phyloP scores from a whole-genome alignment of 2,797 vertebrate species.

The Nannoperca obscura region DNA sequence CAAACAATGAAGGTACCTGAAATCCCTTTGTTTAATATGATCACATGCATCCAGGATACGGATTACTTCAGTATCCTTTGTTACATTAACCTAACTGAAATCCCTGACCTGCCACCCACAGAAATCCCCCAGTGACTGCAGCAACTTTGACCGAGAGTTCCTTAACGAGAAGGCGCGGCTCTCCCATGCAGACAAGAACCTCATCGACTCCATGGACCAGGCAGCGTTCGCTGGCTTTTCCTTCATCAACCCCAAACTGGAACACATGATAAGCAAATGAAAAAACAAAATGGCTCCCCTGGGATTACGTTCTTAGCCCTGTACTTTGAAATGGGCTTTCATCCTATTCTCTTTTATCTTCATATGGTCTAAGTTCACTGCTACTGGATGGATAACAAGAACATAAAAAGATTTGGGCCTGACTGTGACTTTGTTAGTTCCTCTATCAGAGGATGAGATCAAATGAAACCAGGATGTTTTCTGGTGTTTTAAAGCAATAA shows the following conservation, averaged over 20 bases:
- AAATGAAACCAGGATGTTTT: conserved; percentile 25
- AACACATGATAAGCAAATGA: conserved; percentile 88
- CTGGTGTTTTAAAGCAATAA: conserved; percentile 24
- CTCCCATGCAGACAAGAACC: conserved; percentile 94
- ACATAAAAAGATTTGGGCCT: conserved; percentile 12
- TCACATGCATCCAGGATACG: neutral
- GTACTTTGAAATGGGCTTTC: conserved; percentile 17
- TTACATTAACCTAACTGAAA: conserved; percentile 41
- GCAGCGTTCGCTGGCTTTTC: conserved; percentile 93
- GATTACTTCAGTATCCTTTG: neutral
- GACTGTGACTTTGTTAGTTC: conserved; percentile 25
- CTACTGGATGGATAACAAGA: conserved; percentile 33
- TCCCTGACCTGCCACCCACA: conserved; percentile 69
- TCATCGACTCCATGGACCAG: conserved; percentile 98
- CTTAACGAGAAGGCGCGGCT: conserved; percentile 94
- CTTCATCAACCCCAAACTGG: conserved; percentile 94
- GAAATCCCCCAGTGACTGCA: conserved; percentile 94
- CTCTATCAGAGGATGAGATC: conserved; percentile 22
- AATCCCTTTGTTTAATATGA: neutral
- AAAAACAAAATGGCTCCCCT: conserved; percentile 21
- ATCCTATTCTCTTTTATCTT: conserved; percentile 26
- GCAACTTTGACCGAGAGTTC: conserved; percentile 98
- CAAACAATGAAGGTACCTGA: neutral
- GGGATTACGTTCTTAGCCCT: neutral
- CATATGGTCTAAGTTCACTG: conserved; percentile 21